Base-by-base conservation (phyloP, 2,888 invertebrate genomes). In the Drosophila algonquin region DNA sequence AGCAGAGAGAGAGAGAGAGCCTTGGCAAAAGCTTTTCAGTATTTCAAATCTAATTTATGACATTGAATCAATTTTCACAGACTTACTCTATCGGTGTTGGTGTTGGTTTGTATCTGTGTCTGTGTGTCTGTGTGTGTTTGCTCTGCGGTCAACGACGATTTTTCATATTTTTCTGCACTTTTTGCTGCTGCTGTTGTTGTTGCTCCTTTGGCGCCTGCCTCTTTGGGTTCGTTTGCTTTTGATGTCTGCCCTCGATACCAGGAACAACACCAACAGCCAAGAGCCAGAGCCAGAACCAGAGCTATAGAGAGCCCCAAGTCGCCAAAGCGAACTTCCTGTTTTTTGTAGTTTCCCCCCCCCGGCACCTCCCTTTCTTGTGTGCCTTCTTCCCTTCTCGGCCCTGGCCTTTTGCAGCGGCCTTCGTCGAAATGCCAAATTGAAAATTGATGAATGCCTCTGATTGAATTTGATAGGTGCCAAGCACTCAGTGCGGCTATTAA, bases 41-140 rank as follows among this genome's bases (percentile, higher is more conserved):
- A 85, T 85, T 85, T 89, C 88, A 89, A 89, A 85, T 87, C 88
- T 89, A 85, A 85, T 85, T 89, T 85, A 85, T 89, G 85, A 87
- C 89, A 85, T 80, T 87, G 86, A 89, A 85, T 85, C 88, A 85
- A 85, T 85, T 85, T 79, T 70, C 55, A 73, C 67, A 54, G 48
- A n/a, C 40, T n/a, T 7, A n/a, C 40, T 14, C 40, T 40, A 14
- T 35, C 5, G 35, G 35, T 40, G 35, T 7, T 60, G 52, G 47
- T 63, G 56, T 27, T 45, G 30, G 27, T 60, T 56, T 40, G 52
- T 52, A 46, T 70, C 58, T 51, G 52, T 55, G 77, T 46, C 46
- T 47, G 40, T 40, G 45, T 40, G 57, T 40, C 40, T 40, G 57
- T 57, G 59, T 58, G 72, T 53, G 68, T 75, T 75, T 75, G 61